These are phyloP conservation scores for Conopomorpha cramerella DNA, from an alignment of 1,140 invertebrate genomes.

Conservation along the genomic window DNA sequence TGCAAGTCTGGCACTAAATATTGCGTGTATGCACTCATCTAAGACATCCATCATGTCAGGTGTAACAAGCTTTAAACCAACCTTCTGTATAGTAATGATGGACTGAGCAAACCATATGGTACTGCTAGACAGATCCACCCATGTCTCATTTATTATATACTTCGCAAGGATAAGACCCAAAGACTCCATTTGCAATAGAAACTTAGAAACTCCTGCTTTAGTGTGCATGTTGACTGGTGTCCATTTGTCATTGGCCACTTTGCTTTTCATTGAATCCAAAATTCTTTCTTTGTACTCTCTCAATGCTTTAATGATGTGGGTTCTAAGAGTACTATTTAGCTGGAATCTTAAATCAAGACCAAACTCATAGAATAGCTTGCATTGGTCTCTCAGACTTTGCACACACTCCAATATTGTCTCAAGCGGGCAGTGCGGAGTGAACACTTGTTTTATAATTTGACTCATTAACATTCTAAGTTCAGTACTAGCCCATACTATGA, in stretches of 20 bases:
- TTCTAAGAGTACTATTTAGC: slow-evolving; percentile 77
- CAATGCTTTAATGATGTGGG: slow-evolving; percentile 59
- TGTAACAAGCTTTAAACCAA: slow-evolving; percentile 51
- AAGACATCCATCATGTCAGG: slow-evolving; percentile 55
- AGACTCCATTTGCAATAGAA: slow-evolving; percentile 53
- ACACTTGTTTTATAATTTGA: slow-evolving; percentile 87
- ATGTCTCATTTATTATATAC: slow-evolving; percentile 57
- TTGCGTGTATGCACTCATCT: slow-evolving; percentile 49
- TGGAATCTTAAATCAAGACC: slow-evolving; percentile 76
- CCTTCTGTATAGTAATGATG: slow-evolving; percentile 47
- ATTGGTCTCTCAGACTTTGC: slow-evolving; percentile 74
- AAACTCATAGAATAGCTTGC: slow-evolving; percentile 63
- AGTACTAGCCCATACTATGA: slow-evolving; percentile 88
- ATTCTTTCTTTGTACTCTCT: slow-evolving; percentile 54
- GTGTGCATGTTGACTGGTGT: slow-evolving; percentile 57
- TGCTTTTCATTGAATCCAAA: slow-evolving; percentile 51
- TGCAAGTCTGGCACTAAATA: slow-evolving; percentile 49
- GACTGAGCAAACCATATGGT: slow-evolving; percentile 59
- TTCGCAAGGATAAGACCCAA: slow-evolving; percentile 57
- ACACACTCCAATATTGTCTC: slow-evolving; percentile 88
- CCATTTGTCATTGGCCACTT: slow-evolving; percentile 57
- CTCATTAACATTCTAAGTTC: slow-evolving; percentile 83
- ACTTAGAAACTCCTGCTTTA: slow-evolving; percentile 52
- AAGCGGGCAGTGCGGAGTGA: slow-evolving; percentile 86
- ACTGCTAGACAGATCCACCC: slow-evolving; percentile 58